Evolutionary conservation across 2,888 invertebrate genomes (phyloP).

Genomic region (Agrochola lota): DNA sequence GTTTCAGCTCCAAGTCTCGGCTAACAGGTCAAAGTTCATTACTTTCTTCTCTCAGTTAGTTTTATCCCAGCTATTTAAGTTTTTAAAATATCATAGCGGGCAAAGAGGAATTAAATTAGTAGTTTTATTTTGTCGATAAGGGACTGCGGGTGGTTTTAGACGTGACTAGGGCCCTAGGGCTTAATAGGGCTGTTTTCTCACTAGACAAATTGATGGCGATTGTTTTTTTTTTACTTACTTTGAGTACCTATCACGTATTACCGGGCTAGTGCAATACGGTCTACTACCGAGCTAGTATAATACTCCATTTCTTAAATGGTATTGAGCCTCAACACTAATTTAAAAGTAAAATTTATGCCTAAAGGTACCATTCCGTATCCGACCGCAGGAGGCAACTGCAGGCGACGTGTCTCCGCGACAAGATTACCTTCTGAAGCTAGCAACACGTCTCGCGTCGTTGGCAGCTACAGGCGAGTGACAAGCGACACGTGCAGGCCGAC

Average conservation of each 20-base stretch:
- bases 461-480: no score
- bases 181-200: neutral
- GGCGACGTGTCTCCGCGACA: no score
- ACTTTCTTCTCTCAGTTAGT: constrained; percentile 44
- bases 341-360: neutral
- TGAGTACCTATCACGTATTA: neutral
- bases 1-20: constrained; percentile 55
- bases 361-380: no score
- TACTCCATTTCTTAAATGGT: neutral
- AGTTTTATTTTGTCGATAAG: constrained; percentile 27
- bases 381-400: no score
- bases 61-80: constrained; percentile 49
- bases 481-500: no score
- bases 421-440: no score
- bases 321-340: neutral
- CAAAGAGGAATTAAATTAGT: constrained; percentile 23
- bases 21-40: constrained; percentile 57
- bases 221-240: neutral
- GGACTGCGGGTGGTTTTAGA: constrained; percentile 6
- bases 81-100: constrained; percentile 33
- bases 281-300: neutral
- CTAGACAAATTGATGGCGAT: neutral
- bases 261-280: neutral
- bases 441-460: no score
- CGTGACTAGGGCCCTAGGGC: constrained; percentile 12